phyloP scores from a whole-genome alignment of 1,140 invertebrate species.

The Eueides isabella region DNA sequence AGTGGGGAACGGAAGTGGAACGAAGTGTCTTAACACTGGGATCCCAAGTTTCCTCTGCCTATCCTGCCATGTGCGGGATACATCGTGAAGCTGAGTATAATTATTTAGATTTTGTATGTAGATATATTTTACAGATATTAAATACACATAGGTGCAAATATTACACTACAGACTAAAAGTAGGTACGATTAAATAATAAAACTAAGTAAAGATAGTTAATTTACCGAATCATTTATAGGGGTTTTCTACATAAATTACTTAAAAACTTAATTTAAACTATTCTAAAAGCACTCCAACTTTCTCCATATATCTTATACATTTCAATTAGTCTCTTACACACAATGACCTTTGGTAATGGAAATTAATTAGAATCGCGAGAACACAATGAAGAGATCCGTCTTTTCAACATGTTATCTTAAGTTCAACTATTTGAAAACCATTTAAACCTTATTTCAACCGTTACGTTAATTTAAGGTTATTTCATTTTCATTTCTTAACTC shows the following conservation, averaged over 20 bases:
- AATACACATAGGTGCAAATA: too few relatives aligned
- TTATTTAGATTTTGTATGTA: too few relatives aligned
- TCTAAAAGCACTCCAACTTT: not conserved
- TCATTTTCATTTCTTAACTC: too few relatives aligned
- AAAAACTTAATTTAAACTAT: constrained; percentile 3
- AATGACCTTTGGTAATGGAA: constrained; percentile 19
- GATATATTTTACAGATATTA: too few relatives aligned
- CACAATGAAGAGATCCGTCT: constrained; percentile 1
- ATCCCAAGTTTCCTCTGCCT: too few relatives aligned
- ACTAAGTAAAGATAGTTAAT: not conserved
- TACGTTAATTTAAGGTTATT: too few relatives aligned
- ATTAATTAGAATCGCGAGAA: constrained; percentile 25
- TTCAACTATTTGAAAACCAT: not conserved
- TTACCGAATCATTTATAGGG: not conserved
- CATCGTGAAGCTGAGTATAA: too few relatives aligned
- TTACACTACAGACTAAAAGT: too few relatives aligned
- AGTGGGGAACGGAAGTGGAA: too few relatives aligned
- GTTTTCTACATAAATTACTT: not conserved
- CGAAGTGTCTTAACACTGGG: too few relatives aligned
- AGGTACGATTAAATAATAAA: not conserved
- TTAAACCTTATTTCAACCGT: not conserved
- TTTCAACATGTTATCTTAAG: constrained; percentile 15
- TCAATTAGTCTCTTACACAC: constrained; percentile 25
- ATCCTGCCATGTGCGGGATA: too few relatives aligned
- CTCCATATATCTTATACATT: constrained; percentile 13